Base-by-base conservation (phyloP, 1,140 invertebrate genomes). In the Lasioglossum albipes region DNA sequence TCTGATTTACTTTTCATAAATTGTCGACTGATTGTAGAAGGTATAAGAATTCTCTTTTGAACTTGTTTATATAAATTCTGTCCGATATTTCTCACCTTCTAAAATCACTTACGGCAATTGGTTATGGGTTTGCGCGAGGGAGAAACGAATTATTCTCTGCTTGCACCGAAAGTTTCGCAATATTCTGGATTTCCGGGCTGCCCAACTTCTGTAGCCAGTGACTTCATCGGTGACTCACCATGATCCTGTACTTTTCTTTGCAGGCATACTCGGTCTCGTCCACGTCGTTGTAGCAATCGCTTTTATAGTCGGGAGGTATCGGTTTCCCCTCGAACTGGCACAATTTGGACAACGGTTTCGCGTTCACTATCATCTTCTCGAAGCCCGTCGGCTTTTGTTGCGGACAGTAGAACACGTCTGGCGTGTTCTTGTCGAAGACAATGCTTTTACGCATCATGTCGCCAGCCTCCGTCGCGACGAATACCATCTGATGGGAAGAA, bases 361-460 rank as follows among this genome's bases (percentile, higher is more conserved):
- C 95, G 83, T 94, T 94, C 5, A 96, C 95, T 72, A 95, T 95
- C 88, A 96, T 93, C 88, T 96, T 96, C 75, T 95, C 95, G 84
- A 95, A 94, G 10, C 94, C 94, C n/a, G 95, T 95, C 13, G 96
- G 96, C 88, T 97, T 97, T 69, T 96, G 95, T 89, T 96, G 95
- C 3, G 96, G 96, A 91, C 96, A 97, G 89, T 97, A 97, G 91
- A 97, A 97, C 0, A 97, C 96, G 86, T 97, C 96, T 2, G 96
- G 96, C 2, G 96, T 97, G 84, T 97, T 96, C 90, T 97, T 96
- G 86, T 97, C 96, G 87, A 95, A 97, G 41, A 97, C 96, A 83
- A 97, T 97, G 42, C 95, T 96, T 91, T 97, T 97, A 49, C 96
- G 91, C 93, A 97, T 95, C 95, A 97, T 96, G 84, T 97, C 96